Percentiles rank a stretch among this genome's conserved stretches.
Evolutionary conservation across 30 jellyfish, hydroid and myxozoan species (phyloP).

Genomic region (Catostylus mosaicus): DNA sequence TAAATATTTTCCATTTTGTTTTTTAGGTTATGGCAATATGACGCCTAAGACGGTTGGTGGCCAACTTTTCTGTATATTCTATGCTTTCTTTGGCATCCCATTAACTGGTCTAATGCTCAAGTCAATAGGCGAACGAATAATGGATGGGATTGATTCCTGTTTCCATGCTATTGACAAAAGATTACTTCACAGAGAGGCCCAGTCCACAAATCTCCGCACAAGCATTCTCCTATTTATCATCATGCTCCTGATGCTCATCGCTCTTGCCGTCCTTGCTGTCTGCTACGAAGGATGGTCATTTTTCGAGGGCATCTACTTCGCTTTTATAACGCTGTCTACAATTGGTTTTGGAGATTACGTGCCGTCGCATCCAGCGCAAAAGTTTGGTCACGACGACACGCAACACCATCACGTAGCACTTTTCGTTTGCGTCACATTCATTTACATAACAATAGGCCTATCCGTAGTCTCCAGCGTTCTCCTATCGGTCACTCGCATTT

Average conservation of each 20-base stretch:
- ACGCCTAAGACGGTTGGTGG: constrained; percentile 91
- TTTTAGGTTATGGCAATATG: constrained; percentile 90
- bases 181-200: constrained; percentile 58
- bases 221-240: constrained; percentile 66
- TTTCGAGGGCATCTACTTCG: constrained; percentile 89
- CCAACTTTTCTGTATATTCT: constrained; percentile 83
- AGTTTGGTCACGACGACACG: constrained; percentile 26
- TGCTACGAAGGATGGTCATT: constrained; percentile 94
- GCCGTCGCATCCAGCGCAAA: constrained; percentile 85
- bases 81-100: constrained; percentile 94
- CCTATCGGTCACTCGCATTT: constrained; percentile 81
- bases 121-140: constrained; percentile 83
- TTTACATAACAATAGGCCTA: constrained; percentile 90
- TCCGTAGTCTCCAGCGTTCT: constrained; percentile 94
- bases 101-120: constrained; percentile 94
- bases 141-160: constrained; percentile 77
- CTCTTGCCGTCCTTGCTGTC: constrained; percentile 80
- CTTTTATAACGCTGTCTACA: constrained; percentile 87
- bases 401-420: constrained; percentile 87
- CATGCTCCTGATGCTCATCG: constrained; percentile 70
- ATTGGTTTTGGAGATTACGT: constrained; percentile 97
- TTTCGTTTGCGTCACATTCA: constrained; percentile 78
- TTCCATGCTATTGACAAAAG: constrained; percentile 60
- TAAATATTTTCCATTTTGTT: background rate
- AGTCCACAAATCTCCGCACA: constrained; percentile 77